Percentiles rank a stretch among this genome's conserved stretches.
These are phyloP conservation scores for Lethenteron camtschaticum DNA, from an alignment of 2,113 vertebrate species.

Conservation along the genomic window DNA sequence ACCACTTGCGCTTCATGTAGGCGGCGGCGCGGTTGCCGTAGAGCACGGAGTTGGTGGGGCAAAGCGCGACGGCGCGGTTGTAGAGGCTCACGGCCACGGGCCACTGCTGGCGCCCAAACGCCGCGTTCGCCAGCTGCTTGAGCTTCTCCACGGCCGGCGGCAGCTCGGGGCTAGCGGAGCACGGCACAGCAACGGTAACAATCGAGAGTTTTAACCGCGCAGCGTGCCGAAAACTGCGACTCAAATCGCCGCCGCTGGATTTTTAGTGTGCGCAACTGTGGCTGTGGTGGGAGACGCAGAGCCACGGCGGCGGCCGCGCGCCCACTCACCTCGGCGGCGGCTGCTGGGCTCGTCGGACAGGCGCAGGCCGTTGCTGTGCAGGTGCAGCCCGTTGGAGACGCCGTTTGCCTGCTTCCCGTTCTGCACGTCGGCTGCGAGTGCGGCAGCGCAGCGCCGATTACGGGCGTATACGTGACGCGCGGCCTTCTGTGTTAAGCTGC, in stretches of 20 bases:
- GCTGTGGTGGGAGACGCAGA: no score
- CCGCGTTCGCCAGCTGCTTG: constrained; percentile 88
- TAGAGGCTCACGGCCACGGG: constrained; percentile 97
- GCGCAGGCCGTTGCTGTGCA: constrained; percentile 53
- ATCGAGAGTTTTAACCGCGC: no score
- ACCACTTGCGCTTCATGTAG: constrained; percentile 99
- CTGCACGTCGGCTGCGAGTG: constrained; percentile 40
- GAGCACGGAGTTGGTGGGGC: constrained; percentile 66
- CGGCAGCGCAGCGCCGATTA: not conserved
- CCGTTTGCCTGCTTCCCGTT: constrained; percentile 69
- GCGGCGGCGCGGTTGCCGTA: constrained; percentile 89
- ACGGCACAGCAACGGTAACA: no score
- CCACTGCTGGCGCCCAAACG: constrained; percentile 87
- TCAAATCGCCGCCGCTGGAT: no score
- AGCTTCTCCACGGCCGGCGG: constrained; percentile 65
- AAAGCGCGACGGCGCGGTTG: constrained; percentile 62
- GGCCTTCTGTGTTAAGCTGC: not conserved
- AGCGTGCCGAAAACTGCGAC: no score
- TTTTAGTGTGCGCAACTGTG: no score
- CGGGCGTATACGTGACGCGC: not conserved
- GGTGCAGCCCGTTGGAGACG: constrained; percentile 56
- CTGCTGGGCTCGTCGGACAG: constrained; percentile 22
- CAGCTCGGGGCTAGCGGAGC: constrained; percentile 31
- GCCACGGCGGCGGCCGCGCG: no score
- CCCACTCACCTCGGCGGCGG: no score